These are phyloP conservation scores for Drosophila neotestacea DNA, from an alignment of 2,888 invertebrate species.

Conservation along the genomic window DNA sequence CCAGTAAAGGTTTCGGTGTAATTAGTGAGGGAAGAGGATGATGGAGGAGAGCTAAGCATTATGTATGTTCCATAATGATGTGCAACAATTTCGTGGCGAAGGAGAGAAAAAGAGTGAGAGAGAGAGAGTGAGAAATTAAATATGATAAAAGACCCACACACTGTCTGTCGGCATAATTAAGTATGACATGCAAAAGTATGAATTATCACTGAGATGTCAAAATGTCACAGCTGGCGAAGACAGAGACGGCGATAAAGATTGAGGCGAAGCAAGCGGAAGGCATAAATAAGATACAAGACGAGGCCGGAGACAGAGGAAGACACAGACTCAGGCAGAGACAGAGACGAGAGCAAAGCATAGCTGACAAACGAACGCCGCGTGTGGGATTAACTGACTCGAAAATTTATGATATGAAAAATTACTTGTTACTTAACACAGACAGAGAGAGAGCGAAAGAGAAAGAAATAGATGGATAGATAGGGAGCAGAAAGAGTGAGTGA, in stretches of 20 bases:
- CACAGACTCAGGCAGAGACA: slow-evolving; percentile 13
- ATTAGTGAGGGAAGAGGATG: slow-evolving; percentile 52
- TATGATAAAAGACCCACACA: slow-evolving; percentile 79
- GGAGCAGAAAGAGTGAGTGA: slow-evolving; percentile 7
- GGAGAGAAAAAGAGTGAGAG: not conserved
- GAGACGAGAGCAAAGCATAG: slow-evolving; percentile 37
- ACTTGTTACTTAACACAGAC: slow-evolving; percentile 67
- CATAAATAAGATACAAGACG: slow-evolving; percentile 62
- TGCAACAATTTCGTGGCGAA: slow-evolving; percentile 48
- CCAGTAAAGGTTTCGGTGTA: slow-evolving; percentile 57
- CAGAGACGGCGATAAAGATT: slow-evolving; percentile 63
- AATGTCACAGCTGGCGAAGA: slow-evolving; percentile 78
- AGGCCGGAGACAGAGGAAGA: slow-evolving; percentile 26
- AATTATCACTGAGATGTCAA: slow-evolving; percentile 84
- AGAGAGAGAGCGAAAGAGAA: slow-evolving; percentile 21
- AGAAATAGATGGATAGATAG: slow-evolving; percentile 1
- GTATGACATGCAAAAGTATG: slow-evolving; percentile 84
- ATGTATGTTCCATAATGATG: slow-evolving; percentile 61
- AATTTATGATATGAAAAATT: slow-evolving; percentile 83
- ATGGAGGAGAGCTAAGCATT: slow-evolving; percentile 20
- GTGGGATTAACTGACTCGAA: slow-evolving; percentile 83
- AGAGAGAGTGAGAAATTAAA: slow-evolving; percentile 64
- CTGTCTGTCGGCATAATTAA: slow-evolving; percentile 82
- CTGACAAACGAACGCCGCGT: slow-evolving; percentile 77
- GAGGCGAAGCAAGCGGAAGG: slow-evolving; percentile 49